Percentiles rank a stretch among this genome's conserved stretches.
Evolutionary conservation across 2,797 vertebrate species (phyloP).

Genomic region (Brachyalestes nurse): DNA sequence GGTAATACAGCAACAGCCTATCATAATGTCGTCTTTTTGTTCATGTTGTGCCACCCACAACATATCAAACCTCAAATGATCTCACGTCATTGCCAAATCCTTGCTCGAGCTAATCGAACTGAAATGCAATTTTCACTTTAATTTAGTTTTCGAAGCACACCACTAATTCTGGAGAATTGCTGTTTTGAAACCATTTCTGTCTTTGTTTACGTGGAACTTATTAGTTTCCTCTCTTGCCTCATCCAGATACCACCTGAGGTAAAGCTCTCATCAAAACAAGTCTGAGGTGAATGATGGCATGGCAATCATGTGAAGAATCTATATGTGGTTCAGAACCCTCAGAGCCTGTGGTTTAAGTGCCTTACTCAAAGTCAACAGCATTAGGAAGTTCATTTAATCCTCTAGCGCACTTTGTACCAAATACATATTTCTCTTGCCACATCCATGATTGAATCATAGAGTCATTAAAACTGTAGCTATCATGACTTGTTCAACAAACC

Average conservation of each 20-base stretch:
- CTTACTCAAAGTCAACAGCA: background rate
- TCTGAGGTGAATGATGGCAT: constrained; percentile 9
- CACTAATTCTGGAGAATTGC: background rate
- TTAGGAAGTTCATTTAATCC: background rate
- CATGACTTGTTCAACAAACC: background rate
- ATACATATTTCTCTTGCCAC: background rate
- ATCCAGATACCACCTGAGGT: background rate
- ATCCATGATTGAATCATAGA: background rate
- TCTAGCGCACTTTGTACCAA: background rate
- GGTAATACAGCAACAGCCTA: background rate
- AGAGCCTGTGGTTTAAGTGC: background rate
- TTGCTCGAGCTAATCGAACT: background rate
- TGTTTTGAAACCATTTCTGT: background rate
- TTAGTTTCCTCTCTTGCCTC: background rate
- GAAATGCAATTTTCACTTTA: background rate
- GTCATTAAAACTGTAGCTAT: background rate
- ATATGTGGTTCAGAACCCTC: background rate
- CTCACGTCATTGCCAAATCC: background rate
- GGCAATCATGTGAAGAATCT: background rate
- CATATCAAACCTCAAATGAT: background rate
- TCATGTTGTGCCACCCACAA: background rate
- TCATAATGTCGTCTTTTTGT: background rate
- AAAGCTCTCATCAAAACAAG: constrained; percentile 6
- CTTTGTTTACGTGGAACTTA: background rate
- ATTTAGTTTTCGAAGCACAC: background rate